These are phyloP conservation scores for Forbesichthys agassizii DNA, from an alignment of 2,113 vertebrate species.

Conservation along the genomic window DNA sequence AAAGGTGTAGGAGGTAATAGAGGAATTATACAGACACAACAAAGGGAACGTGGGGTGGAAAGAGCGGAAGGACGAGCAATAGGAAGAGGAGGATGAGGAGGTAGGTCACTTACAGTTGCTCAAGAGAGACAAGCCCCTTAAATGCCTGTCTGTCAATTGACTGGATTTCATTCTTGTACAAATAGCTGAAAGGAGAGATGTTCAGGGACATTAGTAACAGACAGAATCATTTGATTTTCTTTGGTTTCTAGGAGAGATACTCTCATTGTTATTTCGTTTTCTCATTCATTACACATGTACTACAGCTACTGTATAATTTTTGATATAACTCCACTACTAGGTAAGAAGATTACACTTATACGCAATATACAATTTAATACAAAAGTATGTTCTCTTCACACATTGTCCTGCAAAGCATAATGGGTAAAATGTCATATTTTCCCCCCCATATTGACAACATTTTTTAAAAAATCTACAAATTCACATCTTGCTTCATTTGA, in stretches of 20 bases:
- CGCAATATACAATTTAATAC: no score
- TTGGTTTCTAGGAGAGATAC: constrained; percentile 25
- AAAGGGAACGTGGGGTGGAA: constrained; percentile 28
- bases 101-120: constrained; percentile 98
- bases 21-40: constrained; percentile 23
- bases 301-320: no score
- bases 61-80: constrained; percentile 60
- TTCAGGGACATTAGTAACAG: constrained; percentile 86
- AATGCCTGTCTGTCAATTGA: constrained; percentile 99
- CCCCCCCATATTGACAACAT: no score
- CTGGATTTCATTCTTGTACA: constrained; percentile 99
- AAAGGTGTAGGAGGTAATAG: background rate
- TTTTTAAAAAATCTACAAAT: no score
- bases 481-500: background rate
- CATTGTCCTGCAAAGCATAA: no score
- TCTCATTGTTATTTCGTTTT: background rate
- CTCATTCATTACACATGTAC: no score
- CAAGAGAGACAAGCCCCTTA: constrained; percentile 99
- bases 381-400: no score
- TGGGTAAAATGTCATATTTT: no score
- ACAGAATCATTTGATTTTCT: constrained; percentile 57
- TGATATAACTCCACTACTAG: no score
- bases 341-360: no score
- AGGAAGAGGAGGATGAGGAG: constrained; percentile 50
- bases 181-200: constrained; percentile 98